Evolutionary conservation across 2,797 vertebrate genomes (phyloP).

Genomic region (Myotis vivesi): DNA sequence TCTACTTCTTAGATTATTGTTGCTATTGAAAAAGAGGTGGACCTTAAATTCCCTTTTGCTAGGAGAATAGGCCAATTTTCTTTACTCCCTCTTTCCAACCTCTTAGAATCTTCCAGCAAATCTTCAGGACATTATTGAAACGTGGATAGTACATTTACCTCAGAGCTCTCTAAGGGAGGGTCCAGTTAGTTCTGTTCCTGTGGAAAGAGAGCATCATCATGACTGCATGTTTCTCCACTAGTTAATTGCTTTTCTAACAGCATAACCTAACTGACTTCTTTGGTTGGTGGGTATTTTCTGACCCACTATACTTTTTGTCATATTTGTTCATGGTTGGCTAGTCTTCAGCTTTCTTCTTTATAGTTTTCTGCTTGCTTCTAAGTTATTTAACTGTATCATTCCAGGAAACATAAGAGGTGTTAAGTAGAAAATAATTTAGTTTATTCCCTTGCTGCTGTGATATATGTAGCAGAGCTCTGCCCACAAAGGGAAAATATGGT

Average conservation of each 20-base stretch:
- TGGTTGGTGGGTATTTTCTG: neutral
- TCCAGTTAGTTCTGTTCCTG: neutral
- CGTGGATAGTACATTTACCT: neutral
- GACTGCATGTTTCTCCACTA: neutral
- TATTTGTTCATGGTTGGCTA: neutral
- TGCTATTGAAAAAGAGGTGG: neutral
- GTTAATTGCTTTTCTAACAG: slow-evolving; percentile 25
- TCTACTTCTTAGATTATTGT: neutral
- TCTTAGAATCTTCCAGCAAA: neutral
- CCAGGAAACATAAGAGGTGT: slow-evolving; percentile 46
- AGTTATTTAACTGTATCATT: neutral
- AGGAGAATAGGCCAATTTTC: neutral
- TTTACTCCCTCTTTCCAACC: neutral
- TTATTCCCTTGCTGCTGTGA: slow-evolving; percentile 14
- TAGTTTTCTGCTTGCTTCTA: slow-evolving; percentile 54
- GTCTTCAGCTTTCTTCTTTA: neutral
- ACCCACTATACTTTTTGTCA: neutral
- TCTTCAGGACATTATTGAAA: neutral
- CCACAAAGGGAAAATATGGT: slow-evolving; percentile 72
- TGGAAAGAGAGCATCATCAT: neutral
- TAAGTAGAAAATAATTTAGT: slow-evolving; percentile 46
- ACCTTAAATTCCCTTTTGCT: neutral
- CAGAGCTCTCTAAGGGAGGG: neutral
- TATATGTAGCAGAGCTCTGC: slow-evolving; percentile 5
- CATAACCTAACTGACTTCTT: neutral